Evolutionary conservation across 2,888 invertebrate genomes (phyloP).

Genomic region (Ochropleura leucogaster): DNA sequence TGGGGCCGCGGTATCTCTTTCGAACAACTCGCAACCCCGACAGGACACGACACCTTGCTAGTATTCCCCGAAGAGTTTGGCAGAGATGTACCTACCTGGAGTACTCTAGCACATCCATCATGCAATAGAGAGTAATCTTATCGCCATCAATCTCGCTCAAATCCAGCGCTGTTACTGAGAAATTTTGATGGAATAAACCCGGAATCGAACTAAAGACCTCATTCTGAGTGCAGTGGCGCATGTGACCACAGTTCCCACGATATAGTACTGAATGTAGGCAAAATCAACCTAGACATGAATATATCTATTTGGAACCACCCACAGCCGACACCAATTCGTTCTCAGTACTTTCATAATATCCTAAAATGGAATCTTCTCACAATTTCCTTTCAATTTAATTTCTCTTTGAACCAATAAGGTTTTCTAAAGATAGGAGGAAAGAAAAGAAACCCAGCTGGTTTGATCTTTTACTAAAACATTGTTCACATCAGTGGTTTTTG

Average conservation of each 20-base stretch:
- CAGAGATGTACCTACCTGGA: too few species aligned
- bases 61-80: too few species aligned
- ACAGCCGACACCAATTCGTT: neutral
- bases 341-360: conserved; percentile 1
- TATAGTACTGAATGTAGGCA: neutral
- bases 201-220: neutral
- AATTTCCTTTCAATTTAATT: conserved; percentile 40
- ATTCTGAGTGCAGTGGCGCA: neutral
- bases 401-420: conserved; percentile 9
- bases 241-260: neutral
- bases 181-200: neutral
- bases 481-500: conserved; percentile 1
- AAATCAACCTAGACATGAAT: neutral
- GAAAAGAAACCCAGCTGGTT: neutral
- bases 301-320: neutral
- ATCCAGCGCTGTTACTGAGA: neutral
- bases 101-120: too few species aligned
- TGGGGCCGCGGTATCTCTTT: too few species aligned
- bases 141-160: neutral
- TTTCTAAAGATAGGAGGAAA: conserved; percentile 8
- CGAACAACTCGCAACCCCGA: too few species aligned
- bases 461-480: conserved; percentile 21
- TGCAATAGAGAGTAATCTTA: too few species aligned
- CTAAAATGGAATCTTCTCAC: conserved; percentile 15
- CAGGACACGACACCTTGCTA: too few species aligned